Evolutionary conservation across 2,113 vertebrate species (phyloP), one percentile per base, ranked within the genome.

Genomic region (Ailurus styani): DNA sequence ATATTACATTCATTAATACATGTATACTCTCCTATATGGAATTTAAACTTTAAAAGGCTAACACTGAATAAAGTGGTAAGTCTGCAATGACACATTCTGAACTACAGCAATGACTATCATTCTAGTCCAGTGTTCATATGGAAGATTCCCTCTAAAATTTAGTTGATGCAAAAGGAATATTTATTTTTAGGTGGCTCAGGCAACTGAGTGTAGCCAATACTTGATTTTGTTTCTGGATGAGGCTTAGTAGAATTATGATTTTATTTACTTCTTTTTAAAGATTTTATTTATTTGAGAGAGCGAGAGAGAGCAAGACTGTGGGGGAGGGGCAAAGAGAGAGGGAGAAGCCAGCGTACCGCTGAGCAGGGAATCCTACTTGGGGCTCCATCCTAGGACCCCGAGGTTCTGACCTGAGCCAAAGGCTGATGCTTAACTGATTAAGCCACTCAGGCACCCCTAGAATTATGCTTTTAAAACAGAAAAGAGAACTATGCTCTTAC

Each of bases 191-290:
- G 52, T 95, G 52, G 6, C 25, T 88, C 23, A 90, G 47, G 89
- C 21, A 88, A 86, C 52, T 88, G 14, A 93, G 7, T 73, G 47
- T 42, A 93, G 60, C 45, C 18, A 83, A 60, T 75, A 92, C 52
- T 94, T 84, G 20, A 85, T 91, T 97, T 93, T 31, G 11, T 55
- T 85, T 93, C 70, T 96, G 42, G n/a, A 91, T 93, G 25, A 97
- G 42, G 54, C 57, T 90, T 31, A 91, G 81, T 0, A 93, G 78
- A 90, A 93, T 86, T 94, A 60, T 20, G 27, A 68, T 37, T 68
- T 68, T 20, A 68, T 68, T 68, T 68, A 68, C n/a, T 66, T 62
- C 29, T 31, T 66, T 66, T 34, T 34, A 34, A 66, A 66, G 66
- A 68, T 68, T 68, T 68, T 68, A 68, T 66, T 66, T 66, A 66